Conservation (phyloP, 2,113 vertebrate genomes). For the Thamnophis sirtalis region DNA sequence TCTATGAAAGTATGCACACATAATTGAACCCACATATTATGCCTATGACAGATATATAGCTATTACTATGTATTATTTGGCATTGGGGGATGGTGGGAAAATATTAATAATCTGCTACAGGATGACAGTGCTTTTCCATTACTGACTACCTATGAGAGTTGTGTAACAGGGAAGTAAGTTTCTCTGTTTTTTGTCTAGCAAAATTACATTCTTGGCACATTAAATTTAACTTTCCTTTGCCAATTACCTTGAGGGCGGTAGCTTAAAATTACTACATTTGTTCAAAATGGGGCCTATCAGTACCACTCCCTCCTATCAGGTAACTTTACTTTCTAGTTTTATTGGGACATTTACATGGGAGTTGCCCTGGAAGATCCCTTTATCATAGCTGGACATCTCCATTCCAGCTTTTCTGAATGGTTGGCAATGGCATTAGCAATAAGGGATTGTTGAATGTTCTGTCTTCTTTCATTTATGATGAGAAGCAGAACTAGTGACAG, state of each 20-base stretch:
- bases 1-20: neutral
- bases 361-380: conserved; percentile 38
- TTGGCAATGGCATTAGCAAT: conserved; percentile 5
- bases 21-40: neutral
- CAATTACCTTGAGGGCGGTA: conserved; percentile 36
- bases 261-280: conserved; percentile 49
- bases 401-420: conserved; percentile 15
- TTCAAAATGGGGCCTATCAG: conserved; percentile 29
- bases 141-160: conserved; percentile 30
- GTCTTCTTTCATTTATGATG: conserved; percentile 33
- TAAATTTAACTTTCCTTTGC: conserved; percentile 35
- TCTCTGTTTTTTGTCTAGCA: conserved; percentile 45
- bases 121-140: conserved; percentile 56
- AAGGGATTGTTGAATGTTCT: conserved; percentile 32
- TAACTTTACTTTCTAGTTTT: conserved; percentile 48
- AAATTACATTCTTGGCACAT: conserved; percentile 52
- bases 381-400: conserved; percentile 39
- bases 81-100: conserved; percentile 35
- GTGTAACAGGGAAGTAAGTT: conserved; percentile 45
- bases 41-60: neutral
- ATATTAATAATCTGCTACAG: conserved; percentile 60
- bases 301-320: conserved; percentile 42
- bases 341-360: conserved; percentile 40
- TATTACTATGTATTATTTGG: conserved; percentile 17
- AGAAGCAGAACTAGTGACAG: conserved; percentile 1